phyloP scores from a whole-genome alignment of 2,113 vertebrate genomes.

The Zosterops borbonicus region DNA sequence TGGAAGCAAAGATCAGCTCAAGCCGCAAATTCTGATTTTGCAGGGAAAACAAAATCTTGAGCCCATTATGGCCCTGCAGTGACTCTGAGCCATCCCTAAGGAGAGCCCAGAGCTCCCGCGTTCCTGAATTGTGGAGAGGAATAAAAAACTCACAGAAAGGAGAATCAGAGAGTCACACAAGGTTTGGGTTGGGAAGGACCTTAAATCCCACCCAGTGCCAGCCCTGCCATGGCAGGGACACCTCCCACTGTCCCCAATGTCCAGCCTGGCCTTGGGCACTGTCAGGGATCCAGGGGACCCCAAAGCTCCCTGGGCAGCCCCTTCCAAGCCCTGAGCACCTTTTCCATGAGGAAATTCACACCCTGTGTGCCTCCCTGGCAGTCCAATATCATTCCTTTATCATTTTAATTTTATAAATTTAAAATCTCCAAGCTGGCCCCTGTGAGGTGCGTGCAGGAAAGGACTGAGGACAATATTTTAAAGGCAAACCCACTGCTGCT shows the following conservation, averaged over 20 bases:
- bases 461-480: background rate
- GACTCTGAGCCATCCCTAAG: background rate
- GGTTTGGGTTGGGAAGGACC: background rate
- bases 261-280: fast-evolving
- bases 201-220: background rate
- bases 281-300: no score
- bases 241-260: background rate
- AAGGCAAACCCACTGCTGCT: background rate
- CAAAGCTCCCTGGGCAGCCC: no score
- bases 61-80: background rate
- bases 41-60: background rate
- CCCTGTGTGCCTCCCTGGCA: background rate
- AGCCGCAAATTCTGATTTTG: background rate
- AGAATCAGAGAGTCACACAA: background rate
- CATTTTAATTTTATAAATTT: background rate
- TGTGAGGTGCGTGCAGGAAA: background rate
- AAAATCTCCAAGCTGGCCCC: background rate
- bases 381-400: background rate
- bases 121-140: background rate
- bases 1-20: background rate
- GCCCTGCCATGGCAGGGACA: background rate
- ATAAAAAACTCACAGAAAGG: background rate
- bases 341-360: background rate
- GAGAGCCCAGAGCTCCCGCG: background rate
- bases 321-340: no score